A percentile compares a stretch with the other conserved stretches of the same genome.
Conservation (phyloP, 2,888 invertebrate species). For the Andrena dorsata region DNA sequence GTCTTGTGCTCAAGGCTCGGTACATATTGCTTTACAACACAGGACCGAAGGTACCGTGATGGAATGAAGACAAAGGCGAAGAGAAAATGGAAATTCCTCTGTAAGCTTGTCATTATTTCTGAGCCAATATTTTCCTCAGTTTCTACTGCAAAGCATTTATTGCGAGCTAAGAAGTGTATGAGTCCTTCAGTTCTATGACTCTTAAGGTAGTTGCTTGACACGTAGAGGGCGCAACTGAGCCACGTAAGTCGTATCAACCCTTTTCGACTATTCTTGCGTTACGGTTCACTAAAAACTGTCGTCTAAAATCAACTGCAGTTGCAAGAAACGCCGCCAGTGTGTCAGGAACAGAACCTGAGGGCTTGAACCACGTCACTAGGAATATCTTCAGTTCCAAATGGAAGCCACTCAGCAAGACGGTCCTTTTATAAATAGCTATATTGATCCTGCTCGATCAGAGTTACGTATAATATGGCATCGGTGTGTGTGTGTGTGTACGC, state of each 20-base stretch:
- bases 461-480: not conserved
- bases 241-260: no score
- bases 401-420: not conserved
- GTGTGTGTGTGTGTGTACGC: no score
- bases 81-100: not conserved
- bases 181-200: no score
- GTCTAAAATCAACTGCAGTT: not conserved
- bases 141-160: no score
- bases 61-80: no score
- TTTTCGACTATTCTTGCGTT: no score
- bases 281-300: no score
- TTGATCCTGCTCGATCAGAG: constrained; percentile 34
- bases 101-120: not conserved
- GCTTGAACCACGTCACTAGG: not conserved
- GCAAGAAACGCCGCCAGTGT: not conserved
- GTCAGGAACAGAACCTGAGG: not conserved
- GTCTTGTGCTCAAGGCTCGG: not conserved
- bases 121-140: no score
- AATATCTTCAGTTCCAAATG: not conserved
- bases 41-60: no score
- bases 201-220: no score
- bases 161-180: no score
- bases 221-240: no score
- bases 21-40: not conserved
- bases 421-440: constrained; percentile 38